phyloP scores from a whole-genome alignment of 1,140 invertebrate species.

The Cyclina sinensis region DNA sequence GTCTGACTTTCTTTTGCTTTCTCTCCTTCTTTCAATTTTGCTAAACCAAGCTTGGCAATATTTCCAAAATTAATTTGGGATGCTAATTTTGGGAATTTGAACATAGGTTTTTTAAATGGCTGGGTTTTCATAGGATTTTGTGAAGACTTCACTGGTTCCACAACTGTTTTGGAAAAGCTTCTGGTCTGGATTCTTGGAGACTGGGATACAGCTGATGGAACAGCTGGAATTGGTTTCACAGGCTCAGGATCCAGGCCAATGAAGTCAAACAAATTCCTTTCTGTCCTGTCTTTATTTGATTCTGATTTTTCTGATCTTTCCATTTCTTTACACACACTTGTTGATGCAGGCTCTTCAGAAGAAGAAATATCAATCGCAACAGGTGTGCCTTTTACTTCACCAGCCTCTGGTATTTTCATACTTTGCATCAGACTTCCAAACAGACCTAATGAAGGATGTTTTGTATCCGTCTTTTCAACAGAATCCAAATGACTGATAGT shows the following conservation, averaged over 20 bases:
- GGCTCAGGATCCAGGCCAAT: slow-evolving; percentile 26
- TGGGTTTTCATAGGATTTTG: not conserved
- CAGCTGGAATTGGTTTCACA: not conserved
- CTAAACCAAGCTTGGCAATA: slow-evolving; percentile 63
- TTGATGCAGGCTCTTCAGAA: not conserved
- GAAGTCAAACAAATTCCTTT: slow-evolving; percentile 62
- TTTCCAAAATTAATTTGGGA: slow-evolving; percentile 48
- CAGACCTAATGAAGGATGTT: not conserved
- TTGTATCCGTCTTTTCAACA: not conserved
- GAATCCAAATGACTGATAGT: not conserved
- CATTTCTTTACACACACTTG: not conserved
- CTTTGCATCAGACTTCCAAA: slow-evolving; percentile 54
- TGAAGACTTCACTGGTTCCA: not conserved
- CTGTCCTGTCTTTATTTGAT: slow-evolving; percentile 29
- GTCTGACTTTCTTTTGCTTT: not conserved
- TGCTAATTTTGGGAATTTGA: slow-evolving; percentile 63
- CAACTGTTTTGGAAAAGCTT: not conserved
- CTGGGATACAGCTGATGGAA: not conserved
- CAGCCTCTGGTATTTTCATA: slow-evolving; percentile 8
- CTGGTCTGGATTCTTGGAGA: slow-evolving; percentile 18
- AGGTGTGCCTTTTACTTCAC: not conserved
- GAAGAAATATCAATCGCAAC: not conserved
- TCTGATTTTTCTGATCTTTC: not conserved
- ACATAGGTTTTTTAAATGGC: slow-evolving; percentile 59
- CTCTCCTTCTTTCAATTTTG: slow-evolving; percentile 49